Percentiles rank a stretch among this genome's conserved stretches.
Evolutionary conservation across 1,140 invertebrate species (phyloP).

Genomic region (Drosophila leontia): DNA sequence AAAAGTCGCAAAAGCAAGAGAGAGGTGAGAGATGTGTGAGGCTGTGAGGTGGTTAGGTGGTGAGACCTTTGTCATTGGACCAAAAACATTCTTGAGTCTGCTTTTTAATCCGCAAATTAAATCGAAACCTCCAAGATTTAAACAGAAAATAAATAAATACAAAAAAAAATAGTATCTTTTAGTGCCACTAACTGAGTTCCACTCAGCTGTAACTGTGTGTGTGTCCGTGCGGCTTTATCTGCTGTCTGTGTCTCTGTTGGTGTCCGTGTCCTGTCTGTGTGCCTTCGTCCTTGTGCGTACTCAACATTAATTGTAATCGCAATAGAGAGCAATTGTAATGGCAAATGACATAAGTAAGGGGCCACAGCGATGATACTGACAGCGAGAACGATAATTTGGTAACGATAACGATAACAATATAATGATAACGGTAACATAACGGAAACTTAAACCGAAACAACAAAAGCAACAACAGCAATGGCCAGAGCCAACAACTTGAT

Average conservation of each 20-base stretch:
- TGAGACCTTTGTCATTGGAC: conserved; percentile 8
- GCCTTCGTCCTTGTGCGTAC: conserved; percentile 26
- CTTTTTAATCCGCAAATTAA: conserved; percentile 41
- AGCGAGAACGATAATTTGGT: conserved; percentile 37
- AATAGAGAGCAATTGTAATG: conserved; percentile 54
- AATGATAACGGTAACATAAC: conserved; percentile 29
- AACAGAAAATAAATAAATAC: conserved; percentile 7
- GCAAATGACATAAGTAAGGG: conserved; percentile 51
- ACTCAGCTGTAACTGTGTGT: neutral
- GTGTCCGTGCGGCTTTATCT: neutral
- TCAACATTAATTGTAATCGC: conserved; percentile 49
- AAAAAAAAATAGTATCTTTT: conserved; percentile 2
- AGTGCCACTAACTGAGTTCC: neutral
- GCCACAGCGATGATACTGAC: conserved; percentile 36
- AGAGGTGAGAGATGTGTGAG: neutral
- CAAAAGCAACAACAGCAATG: conserved; percentile 31
- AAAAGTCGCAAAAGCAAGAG: neutral
- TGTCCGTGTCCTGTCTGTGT: conserved; percentile 1
- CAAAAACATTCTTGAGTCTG: neutral
- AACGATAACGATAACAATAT: conserved; percentile 30
- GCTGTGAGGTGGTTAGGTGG: neutral
- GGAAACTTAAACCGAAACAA: conserved; percentile 20
- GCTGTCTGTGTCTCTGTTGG: neutral
- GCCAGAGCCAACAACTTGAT: conserved; percentile 39
- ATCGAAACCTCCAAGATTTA: conserved; percentile 18